Conservation (phyloP, 2,113 vertebrate species). For the Donacobius atricapilla region DNA sequence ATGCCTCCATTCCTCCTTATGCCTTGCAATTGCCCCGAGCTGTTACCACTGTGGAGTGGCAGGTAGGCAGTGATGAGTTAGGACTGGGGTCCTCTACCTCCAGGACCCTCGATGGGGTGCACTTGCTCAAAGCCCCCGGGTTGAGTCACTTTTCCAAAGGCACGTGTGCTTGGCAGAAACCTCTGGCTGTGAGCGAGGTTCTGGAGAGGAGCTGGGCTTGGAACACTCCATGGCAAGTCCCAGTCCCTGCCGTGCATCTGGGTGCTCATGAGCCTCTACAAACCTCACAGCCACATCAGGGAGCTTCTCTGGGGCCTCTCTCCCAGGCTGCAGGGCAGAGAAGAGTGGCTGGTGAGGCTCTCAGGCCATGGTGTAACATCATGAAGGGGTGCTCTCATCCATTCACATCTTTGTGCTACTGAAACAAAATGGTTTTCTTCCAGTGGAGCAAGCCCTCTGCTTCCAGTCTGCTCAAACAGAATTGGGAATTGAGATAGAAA, state of each 20-base stretch:
- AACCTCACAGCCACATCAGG: not conserved
- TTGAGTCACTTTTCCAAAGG: not conserved
- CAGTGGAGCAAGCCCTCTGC: not conserved
- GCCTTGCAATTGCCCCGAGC: accelerated
- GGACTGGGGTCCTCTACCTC: not conserved
- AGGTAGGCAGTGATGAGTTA: not conserved
- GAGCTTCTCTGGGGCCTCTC: not conserved
- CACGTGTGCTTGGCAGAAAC: not conserved
- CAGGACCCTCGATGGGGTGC: accelerated
- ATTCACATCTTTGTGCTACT: not conserved
- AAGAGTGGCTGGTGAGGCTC: not conserved
- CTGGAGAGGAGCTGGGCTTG: not conserved
- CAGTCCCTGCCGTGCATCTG: accelerated
- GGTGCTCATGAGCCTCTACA: accelerated
- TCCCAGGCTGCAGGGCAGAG: not conserved
- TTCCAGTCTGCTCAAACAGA: not conserved
- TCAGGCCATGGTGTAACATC: not conserved
- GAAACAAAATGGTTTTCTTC: not conserved
- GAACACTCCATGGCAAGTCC: not conserved
- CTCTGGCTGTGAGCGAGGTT: not conserved
- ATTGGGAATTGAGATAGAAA: not conserved
- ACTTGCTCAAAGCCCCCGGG: accelerated
- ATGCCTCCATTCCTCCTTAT: accelerated
- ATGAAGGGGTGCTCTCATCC: accelerated
- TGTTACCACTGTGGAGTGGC: not conserved